phyloP scores from a whole-genome alignment of 1,140 invertebrate genomes.

The Zaprionus nigranus region DNA sequence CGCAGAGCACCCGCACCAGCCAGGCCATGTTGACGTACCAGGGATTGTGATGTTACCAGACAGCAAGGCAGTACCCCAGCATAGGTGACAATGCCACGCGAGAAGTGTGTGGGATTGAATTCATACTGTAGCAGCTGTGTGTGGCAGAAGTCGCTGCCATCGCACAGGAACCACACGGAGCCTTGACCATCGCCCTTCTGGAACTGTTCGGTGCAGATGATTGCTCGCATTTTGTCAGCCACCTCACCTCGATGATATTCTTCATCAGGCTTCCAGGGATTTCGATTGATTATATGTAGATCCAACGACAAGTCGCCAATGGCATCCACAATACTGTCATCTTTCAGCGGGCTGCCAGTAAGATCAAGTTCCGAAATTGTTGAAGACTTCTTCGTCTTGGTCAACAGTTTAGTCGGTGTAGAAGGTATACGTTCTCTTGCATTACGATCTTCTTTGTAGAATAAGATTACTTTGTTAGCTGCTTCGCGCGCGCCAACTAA shows the following conservation, averaged over 20 bases:
- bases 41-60: slow-evolving; percentile 57
- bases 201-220: slow-evolving; percentile 61
- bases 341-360: slow-evolving; percentile 79
- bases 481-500: slow-evolving; percentile 55
- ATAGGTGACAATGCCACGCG: slow-evolving; percentile 67
- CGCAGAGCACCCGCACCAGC: slow-evolving; percentile 1
- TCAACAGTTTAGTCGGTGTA: slow-evolving; percentile 53
- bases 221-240: slow-evolving; percentile 55
- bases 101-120: slow-evolving; percentile 52
- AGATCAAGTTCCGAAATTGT: slow-evolving; percentile 54
- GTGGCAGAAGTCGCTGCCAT: slow-evolving; percentile 58
- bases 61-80: slow-evolving; percentile 55
- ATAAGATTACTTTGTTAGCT: slow-evolving; percentile 61
- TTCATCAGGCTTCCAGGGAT: slow-evolving; percentile 75
- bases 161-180: slow-evolving; percentile 77
- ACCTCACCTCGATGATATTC: slow-evolving; percentile 66
- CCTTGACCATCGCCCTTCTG: slow-evolving; percentile 58
- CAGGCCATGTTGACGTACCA: slow-evolving; percentile 48
- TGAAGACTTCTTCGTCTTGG: slow-evolving; percentile 18
- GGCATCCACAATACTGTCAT: slow-evolving; percentile 73
- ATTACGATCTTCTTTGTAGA: slow-evolving; percentile 69
- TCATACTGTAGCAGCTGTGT: slow-evolving; percentile 72
- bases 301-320: slow-evolving; percentile 70
- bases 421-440: slow-evolving; percentile 5
- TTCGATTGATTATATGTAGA: slow-evolving; percentile 46